Evolutionary conservation across 2,888 invertebrate species (phyloP), one percentile per base, ranked within the genome.

Genomic region (Diabrotica balteata): DNA sequence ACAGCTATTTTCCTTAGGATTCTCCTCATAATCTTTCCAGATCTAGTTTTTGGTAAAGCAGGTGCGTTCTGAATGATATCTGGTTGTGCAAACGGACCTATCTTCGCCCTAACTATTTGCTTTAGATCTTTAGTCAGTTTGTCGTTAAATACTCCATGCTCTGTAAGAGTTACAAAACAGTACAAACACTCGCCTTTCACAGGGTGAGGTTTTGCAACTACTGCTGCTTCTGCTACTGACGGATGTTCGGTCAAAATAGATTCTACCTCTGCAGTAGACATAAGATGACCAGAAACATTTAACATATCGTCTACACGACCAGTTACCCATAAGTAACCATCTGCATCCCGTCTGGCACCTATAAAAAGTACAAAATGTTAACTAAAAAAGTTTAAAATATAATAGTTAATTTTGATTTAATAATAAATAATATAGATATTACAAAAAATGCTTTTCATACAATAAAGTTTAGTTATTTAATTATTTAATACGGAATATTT

Each of bases 261-360:
- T 83, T 95, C 94, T 0, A 94, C 93, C 86, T 99, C 97, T 0
- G 98, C 94, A 0, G 98, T 99, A 70, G 97, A 97, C 90, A 99
- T 93, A 63, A 99, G 87, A 85, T 99, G 98, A 0, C 98, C 99
- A 3, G 97, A 97, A 8, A 99, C 98, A 84, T 99, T 99, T 75
- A 99, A 86, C 96, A 99, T 97, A 83, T 99, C 99, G 83, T 99
- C 98, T 50, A 98, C 94, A 67, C 98, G 91, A 0, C 98, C 98
- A 0, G 97, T 98, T 68, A 98, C 93, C 97, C 97, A 97, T 66
- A 96, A 86, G 83, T 96, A 97, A 0, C 98, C 98, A 82, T 99
- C 98, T 32, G 91, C 89, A 83, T 99, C 98, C 67, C 96, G 88
- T 75, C 89, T 88, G 0, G 96, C 97, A 66, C 97, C 97, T 97